Evolutionary conservation across 2,888 invertebrate genomes (phyloP), one percentile per base, ranked within the genome.

Genomic region (Caenorhabditis wallacei): DNA sequence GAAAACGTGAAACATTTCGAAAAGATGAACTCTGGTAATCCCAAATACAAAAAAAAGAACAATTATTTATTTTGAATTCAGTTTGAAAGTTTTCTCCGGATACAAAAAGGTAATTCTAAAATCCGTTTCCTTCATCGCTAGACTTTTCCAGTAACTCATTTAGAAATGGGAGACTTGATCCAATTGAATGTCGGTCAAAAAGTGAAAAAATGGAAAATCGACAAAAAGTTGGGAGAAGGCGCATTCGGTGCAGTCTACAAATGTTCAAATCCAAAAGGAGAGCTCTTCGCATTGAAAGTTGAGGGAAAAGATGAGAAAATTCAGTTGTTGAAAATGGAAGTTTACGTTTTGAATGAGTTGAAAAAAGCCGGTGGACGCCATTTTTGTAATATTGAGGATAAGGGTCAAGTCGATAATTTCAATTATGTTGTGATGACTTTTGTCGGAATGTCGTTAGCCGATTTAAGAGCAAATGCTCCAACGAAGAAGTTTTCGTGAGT

Each of bases 371-470:
- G 86, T 8, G 85, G 86, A 22, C 78, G 88, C 10, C 90, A 90
- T 70, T 90, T 90, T 75, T 90, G 90, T 74, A 87, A 89, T 70
- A 90, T 90, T 57, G 87, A 88, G 76, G 90, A 89, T 71, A 90
- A 89, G 78, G 84, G 84, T 13, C 80, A 80, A 56, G 57, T 57
- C 51, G 81, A 84, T 24, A 81, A 84, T 74, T 89, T 89, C 83
- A 88, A 89, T 80, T 89, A 87, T 75, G 89, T 88, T 24, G 87
- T 89, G 22, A 89, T 89, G 88, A 87, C 88, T 10, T 86, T 90
- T 43, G 90, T 90, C 57, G 90, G 90, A 51, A 80, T 88, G 75
- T 88, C 88, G 22, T 79, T 90, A 35, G 84, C 84, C 18, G 86
- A 86, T 71, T 66, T 86, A 40, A 53, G 84, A 43, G 69, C 82